Conservation (phyloP, 1,140 invertebrate genomes). For the Caerostris extrusa region DNA sequence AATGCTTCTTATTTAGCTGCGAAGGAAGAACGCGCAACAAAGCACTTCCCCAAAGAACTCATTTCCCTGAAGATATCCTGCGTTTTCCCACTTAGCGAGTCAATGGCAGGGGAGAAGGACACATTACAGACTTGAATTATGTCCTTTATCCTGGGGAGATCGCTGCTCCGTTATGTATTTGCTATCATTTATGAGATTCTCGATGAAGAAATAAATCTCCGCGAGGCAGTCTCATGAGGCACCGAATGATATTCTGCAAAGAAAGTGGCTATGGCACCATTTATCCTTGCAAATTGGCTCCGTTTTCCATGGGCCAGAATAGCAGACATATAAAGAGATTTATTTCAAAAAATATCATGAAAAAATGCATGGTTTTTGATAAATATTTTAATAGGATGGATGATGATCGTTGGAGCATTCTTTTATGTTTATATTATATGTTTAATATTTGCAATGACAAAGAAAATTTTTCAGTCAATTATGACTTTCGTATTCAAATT, state of each 20-base stretch:
- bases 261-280: neutral
- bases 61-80: constrained; percentile 39
- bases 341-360: no score
- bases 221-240: neutral
- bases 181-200: constrained; percentile 27
- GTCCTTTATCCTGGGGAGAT: constrained; percentile 25
- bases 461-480: no score
- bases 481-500: no score
- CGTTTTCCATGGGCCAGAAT: neutral
- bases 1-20: neutral
- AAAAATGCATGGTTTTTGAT: no score
- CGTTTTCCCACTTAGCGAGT: neutral
- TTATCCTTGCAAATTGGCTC: neutral
- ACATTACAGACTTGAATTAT: constrained; percentile 48
- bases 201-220: constrained; percentile 34
- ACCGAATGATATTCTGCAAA: neutral
- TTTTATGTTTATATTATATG: no score
- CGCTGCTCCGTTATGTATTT: constrained; percentile 42
- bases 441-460: no score
- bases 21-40: neutral
- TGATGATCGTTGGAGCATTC: no score
- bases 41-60: neutral
- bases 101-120: neutral
- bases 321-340: no score
- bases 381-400: no score